Conservation (phyloP, 1,140 invertebrate genomes). For the Drosophila neocordata region DNA sequence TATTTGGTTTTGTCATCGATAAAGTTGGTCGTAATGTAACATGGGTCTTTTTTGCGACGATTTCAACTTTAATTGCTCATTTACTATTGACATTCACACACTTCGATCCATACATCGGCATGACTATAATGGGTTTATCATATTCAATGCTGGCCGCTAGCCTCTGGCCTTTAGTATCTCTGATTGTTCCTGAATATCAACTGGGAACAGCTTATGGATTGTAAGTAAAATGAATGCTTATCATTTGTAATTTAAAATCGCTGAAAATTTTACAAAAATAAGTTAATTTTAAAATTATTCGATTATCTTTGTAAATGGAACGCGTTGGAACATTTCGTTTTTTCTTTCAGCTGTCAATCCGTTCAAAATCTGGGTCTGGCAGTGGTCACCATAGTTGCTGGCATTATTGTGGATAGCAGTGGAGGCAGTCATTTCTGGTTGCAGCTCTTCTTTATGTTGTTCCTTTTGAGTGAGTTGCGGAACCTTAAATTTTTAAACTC, state of each 20-base stretch:
- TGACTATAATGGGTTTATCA: slow-evolving; percentile 94
- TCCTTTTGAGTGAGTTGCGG: slow-evolving; percentile 85
- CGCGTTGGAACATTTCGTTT: too few relatives aligned
- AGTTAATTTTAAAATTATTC: too few relatives aligned
- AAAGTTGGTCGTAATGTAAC: slow-evolving; percentile 94
- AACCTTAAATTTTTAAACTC: background rate
- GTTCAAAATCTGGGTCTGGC: slow-evolving; percentile 97
- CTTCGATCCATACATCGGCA: slow-evolving; percentile 92
- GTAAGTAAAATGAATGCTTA: slow-evolving; percentile 57
- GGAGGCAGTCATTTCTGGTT: slow-evolving; percentile 93
- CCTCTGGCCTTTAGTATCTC: slow-evolving; percentile 96
- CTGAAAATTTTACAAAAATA: background rate
- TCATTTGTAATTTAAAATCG: background rate
- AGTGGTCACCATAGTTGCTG: slow-evolving; percentile 91
- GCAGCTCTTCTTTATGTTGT: slow-evolving; percentile 96
- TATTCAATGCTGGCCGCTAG: slow-evolving; percentile 97
- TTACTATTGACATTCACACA: slow-evolving; percentile 93
- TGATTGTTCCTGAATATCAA: slow-evolving; percentile 96
- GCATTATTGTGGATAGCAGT: slow-evolving; percentile 91
- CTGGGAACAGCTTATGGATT: slow-evolving; percentile 98
- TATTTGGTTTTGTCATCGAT: slow-evolving; percentile 96
- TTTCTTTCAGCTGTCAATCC: slow-evolving; percentile 88
- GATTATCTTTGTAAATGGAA: too few relatives aligned
- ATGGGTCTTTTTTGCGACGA: slow-evolving; percentile 93
- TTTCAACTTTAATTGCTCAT: slow-evolving; percentile 91